A percentile compares a stretch with the other conserved stretches of the same genome.
These are phyloP conservation scores for Metallyticus violacea DNA, from an alignment of 2,888 invertebrate species.

Conservation along the genomic window DNA sequence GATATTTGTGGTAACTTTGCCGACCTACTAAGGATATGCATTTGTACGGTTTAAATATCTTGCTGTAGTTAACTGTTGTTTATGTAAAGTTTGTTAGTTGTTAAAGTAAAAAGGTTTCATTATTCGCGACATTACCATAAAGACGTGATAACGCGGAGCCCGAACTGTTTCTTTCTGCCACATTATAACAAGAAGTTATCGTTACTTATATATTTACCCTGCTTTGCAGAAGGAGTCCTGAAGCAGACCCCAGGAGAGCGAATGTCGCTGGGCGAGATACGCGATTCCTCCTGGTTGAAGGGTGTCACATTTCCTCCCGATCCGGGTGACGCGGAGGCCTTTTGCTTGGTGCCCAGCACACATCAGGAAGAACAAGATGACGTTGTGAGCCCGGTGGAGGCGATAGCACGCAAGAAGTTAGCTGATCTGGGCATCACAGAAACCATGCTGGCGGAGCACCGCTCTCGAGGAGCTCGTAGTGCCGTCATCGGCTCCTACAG, in stretches of 20 bases:
- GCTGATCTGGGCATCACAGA: constrained; percentile 58
- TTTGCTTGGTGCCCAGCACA: constrained; percentile 20
- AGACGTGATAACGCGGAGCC: too few relatives aligned
- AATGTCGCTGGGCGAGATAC: constrained; percentile 50
- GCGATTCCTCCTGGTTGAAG: constrained; percentile 56
- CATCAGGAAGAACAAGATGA: not conserved
- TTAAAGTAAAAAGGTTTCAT: too few relatives aligned
- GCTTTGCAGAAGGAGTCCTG: constrained; percentile 50
- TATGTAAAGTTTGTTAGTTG: too few relatives aligned
- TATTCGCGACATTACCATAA: too few relatives aligned
- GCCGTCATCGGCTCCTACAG: constrained; percentile 69
- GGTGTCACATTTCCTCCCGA: constrained; percentile 40
- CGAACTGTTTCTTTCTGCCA: too few relatives aligned
- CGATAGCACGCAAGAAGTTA: constrained; percentile 52
- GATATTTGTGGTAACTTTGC: too few relatives aligned
- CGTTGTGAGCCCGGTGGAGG: constrained; percentile 42
- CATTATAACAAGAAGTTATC: too few relatives aligned
- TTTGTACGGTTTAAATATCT: too few relatives aligned
- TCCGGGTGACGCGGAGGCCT: constrained; percentile 25
- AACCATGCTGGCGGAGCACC: constrained; percentile 55
- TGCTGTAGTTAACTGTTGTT: too few relatives aligned
- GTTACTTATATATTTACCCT: not conserved
- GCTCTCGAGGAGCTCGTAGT: constrained; percentile 58
- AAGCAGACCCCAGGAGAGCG: constrained; percentile 51
- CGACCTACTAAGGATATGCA: too few relatives aligned